Percentiles rank a stretch among this genome's conserved stretches.
These are phyloP conservation scores for Tichodroma muraria DNA, from an alignment of 2,113 vertebrate species.

Conservation along the genomic window DNA sequence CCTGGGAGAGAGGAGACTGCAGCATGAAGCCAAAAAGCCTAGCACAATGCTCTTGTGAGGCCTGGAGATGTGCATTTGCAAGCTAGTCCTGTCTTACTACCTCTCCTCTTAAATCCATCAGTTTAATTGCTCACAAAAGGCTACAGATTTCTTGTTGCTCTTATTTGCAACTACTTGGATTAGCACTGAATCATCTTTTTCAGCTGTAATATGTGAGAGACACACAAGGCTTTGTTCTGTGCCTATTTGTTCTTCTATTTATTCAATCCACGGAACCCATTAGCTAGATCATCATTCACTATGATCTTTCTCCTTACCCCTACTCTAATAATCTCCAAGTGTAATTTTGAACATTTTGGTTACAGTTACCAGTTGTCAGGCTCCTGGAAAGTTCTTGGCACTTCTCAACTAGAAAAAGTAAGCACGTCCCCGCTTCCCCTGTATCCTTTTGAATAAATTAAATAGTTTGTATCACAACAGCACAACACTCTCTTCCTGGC, in stretches of 20 bases:
- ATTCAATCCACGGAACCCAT: neutral
- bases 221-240: slow-evolving; percentile 15
- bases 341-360: neutral
- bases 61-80: neutral
- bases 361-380: neutral
- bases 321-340: slow-evolving; percentile 14
- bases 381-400: neutral
- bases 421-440: neutral
- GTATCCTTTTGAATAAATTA: neutral
- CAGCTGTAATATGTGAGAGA: neutral
- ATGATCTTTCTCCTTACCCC: neutral
- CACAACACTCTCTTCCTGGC: neutral
- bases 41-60: neutral
- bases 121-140: neutral
- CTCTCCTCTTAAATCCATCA: neutral
- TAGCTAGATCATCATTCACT: slow-evolving; percentile 21
- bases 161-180: slow-evolving; percentile 10
- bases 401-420: neutral
- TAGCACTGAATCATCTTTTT: slow-evolving; percentile 15
- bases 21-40: neutral
- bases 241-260: slow-evolving; percentile 29
- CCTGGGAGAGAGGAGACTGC: neutral
- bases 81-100: neutral
- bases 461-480: neutral
- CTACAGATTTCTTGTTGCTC: neutral